Evolutionary conservation across 2,888 invertebrate species (phyloP), one percentile per base, ranked within the genome.

Genomic region (Stenotaenia linearis): DNA sequence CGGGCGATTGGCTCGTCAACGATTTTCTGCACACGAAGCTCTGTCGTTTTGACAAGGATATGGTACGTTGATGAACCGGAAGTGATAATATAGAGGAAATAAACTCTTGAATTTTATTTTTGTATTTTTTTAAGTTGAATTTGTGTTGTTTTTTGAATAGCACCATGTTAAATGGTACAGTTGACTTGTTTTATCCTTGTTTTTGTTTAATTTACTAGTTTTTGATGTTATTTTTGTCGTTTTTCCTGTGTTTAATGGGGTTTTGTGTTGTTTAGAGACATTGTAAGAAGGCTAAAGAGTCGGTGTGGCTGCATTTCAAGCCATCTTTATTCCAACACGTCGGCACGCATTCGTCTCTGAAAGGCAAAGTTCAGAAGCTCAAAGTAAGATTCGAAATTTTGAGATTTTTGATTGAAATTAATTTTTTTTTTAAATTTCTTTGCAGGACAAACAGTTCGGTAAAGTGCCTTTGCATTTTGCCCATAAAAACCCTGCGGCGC

Each of bases 281-380:
- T 82, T 98, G 98, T 84, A 90, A 90, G 82, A 89, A 90, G 83
- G 92, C 91, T 78, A 94, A 94, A 85, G 89, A 91, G 10, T 90
- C 90, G 83, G 89, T 95, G 80, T 93, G 95, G 90, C 90, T 95
- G 7, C 93, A 93, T 84, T 95, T 92, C 85, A 94, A 94, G 82
- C 93, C 94, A 0, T 95, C 97, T 0, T 88, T 98, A 0, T 98
- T 98, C 85, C 96, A 97, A 87, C 98, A 98, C 85, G 93, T 97
- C 81, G 98, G 98, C 2, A 91, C 93, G 23, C 95, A 95, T 85
- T 98, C 98, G 0, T 98, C 98, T 0, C 89, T 98, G 0, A 94
- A 92, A 86, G 98, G 98, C 80, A 98, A 98, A 89, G 93, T 97
- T 79, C 98, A 98, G 85, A 96, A 95, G 87, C 88, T 98, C 0